A percentile compares a stretch with the other conserved stretches of the same genome.
These are phyloP conservation scores for Bos taurus DNA, from an alignment of 2,113 vertebrate species.

Conservation along the genomic window ARS-UCD2.0 NC_037356.1:11747501-11748000, in stretches of 20 bases:
- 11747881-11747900: neutral
- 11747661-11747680: neutral
- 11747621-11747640: neutral
- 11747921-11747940: neutral
- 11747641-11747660: neutral
- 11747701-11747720: neutral
- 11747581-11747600: neutral
- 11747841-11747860: neutral
- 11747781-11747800: neutral
- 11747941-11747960: neutral
- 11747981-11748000: neutral
- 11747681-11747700: neutral
- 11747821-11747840: neutral
- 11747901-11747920: neutral
- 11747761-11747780: neutral
- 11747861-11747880: neutral
- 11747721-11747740: neutral
- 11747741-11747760: neutral
- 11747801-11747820: neutral
- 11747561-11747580: neutral
- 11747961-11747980: neutral
- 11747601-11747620: neutral
- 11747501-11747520: constrained; percentile 14
- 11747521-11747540: neutral
- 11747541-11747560: neutral